Base-by-base conservation (phyloP, 2,113 vertebrate species). In the Meles meles region DNA sequence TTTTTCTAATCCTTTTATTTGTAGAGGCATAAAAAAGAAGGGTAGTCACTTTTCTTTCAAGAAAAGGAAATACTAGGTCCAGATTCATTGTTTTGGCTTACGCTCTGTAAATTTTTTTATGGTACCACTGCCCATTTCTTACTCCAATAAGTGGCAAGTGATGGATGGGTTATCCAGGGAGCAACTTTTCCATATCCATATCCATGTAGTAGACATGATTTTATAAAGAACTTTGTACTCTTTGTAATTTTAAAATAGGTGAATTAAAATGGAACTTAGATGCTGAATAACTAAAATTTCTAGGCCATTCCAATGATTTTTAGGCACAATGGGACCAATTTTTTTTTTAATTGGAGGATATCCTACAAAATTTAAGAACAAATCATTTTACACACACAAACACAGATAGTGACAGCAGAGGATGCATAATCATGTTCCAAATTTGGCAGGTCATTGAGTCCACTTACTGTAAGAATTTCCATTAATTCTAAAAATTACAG, bases 251-350 rank as follows among this genome's bases (percentile, higher is more conserved):
- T 85, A 94, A 77, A 93, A 52, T 8, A 86, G 6, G 18, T 92
- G 13, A 79, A 59, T 90, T 94, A 82, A 37, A 94, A 20, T 77
- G 39, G 17, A 76, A n/a, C 69, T 79, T 44, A 83, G 5, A 10
- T 92, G 52, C 17, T 67, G 29, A 93, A 47, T 69, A 90, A 94
- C 44, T 86, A 27, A 76, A 55, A 94, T 80, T 97, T 95, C 4
- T 5, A 82, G 72, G 8, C 29, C 20, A 65, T 82, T 81, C 17
- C 34, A 76, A 0, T 88, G 21, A 23, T 81, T 82, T 80, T 71
- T 81, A 23, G n/a, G 9, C 17, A 89, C 7, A 90, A 17, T 8
- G 18, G 31, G 17, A 42, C 1, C 5, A 71, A 0, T 71, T 63
- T 29, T 88, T 52, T 52, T 97, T 21, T 6, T 42, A 47, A 79